A percentile compares a stretch with the other conserved stretches of the same genome.
Conservation (phyloP, 1,140 invertebrate genomes). For the Triops longicaudatus region DNA sequence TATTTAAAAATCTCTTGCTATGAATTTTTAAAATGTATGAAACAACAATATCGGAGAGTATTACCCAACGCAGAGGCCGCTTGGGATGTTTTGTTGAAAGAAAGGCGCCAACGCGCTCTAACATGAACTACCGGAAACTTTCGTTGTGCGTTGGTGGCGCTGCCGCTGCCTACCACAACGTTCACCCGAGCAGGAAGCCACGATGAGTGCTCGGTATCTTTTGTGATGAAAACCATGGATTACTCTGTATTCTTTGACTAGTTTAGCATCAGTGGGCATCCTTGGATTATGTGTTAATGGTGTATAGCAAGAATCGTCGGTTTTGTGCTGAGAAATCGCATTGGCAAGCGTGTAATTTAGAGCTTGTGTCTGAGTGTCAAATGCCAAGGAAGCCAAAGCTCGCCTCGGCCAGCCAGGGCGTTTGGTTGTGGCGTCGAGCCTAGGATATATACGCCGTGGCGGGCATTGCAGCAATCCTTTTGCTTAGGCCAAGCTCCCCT, state of each 20-base stretch:
- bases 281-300: neutral
- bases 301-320: neutral
- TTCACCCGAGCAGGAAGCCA: constrained; percentile 13
- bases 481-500: neutral
- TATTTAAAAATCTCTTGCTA: neutral
- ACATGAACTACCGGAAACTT: neutral
- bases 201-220: constrained; percentile 14
- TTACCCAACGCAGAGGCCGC: neutral
- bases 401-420: constrained; percentile 6
- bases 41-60: neutral
- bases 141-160: constrained; percentile 3
- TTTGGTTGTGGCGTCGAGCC: constrained; percentile 10
- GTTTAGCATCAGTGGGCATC: neutral
- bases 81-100: neutral
- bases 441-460: constrained; percentile 14
- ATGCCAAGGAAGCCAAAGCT: neutral
- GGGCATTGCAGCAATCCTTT: constrained; percentile 13
- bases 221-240: constrained; percentile 15
- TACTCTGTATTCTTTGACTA: neutral
- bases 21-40: neutral
- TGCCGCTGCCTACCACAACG: constrained; percentile 9
- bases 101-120: neutral
- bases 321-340: constrained; percentile 8
- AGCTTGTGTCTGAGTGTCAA: neutral
- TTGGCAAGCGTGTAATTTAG: neutral